These are phyloP conservation scores for Tipula lateralis DNA, from an alignment of 2,888 invertebrate species.

Conservation along the genomic window DNA sequence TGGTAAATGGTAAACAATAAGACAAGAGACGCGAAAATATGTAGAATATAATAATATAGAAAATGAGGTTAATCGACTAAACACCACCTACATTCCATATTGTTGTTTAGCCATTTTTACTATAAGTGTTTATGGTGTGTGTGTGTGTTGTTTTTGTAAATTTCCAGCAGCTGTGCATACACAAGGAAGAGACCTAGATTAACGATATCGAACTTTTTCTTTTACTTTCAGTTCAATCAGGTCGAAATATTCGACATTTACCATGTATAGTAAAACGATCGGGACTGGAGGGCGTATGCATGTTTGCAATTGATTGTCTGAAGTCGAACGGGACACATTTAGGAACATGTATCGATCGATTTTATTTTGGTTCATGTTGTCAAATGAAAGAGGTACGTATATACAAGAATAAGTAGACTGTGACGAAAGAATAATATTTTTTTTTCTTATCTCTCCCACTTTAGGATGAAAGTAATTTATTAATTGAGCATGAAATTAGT, in stretches of 20 bases:
- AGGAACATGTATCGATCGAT: constrained; percentile 88
- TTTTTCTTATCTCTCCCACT: constrained; percentile 7
- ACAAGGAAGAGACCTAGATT: background rate
- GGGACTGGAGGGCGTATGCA: constrained; percentile 77
- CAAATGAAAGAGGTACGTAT: constrained; percentile 55
- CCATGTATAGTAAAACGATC: constrained; percentile 79
- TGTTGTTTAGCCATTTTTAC: background rate
- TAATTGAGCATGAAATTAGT: constrained; percentile 44
- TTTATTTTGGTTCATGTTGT: constrained; percentile 91
- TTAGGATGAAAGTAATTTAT: constrained; percentile 41
- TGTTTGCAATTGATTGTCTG: constrained; percentile 91
- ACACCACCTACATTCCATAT: constrained; percentile 14
- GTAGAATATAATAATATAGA: background rate
- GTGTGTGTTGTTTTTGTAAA: background rate
- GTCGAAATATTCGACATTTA: constrained; percentile 82
- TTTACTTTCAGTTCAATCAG: constrained; percentile 65
- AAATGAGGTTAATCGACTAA: constrained; percentile 2
- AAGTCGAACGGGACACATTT: constrained; percentile 87
- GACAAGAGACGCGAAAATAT: background rate
- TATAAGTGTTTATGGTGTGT: background rate
- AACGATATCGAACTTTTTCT: constrained; percentile 39
- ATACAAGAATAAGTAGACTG: background rate
- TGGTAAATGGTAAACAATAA: constrained; percentile 19
- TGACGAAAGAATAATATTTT: background rate
- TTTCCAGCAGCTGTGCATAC: background rate